These are phyloP conservation scores for Micromys minutus DNA, from an alignment of 2,113 vertebrate species.

Conservation along the genomic window DNA sequence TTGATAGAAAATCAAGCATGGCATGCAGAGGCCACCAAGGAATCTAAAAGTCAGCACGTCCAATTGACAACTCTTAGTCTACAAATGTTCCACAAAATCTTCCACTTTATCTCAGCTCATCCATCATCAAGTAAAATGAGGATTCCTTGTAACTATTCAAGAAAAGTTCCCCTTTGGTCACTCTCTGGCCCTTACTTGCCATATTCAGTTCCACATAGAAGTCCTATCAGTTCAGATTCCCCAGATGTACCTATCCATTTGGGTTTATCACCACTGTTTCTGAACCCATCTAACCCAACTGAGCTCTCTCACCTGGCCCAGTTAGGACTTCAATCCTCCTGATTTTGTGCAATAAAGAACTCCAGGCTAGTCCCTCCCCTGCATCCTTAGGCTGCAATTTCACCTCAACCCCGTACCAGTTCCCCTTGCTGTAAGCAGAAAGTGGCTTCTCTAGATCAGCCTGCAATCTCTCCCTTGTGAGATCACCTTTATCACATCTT, in stretches of 20 bases:
- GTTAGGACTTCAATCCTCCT: no score
- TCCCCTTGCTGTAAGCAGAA: background rate
- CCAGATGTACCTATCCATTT: background rate
- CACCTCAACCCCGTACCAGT: background rate
- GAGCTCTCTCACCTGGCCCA: background rate
- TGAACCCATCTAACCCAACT: background rate
- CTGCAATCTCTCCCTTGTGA: background rate
- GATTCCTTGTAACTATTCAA: background rate
- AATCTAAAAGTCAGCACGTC: background rate
- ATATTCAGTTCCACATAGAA: background rate
- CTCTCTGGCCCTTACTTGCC: background rate
- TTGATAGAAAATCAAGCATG: background rate
- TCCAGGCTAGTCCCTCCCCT: background rate
- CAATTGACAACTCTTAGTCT: background rate
- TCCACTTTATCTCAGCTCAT: background rate
- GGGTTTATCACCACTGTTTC: background rate
- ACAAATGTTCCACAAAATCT: background rate
- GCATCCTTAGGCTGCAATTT: background rate
- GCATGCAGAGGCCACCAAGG: background rate
- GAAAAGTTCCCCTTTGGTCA: background rate
- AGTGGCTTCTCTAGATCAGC: background rate
- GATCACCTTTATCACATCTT: accelerated
- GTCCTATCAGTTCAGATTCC: background rate
- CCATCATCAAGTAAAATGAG: background rate
- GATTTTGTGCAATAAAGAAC: background rate